Percentiles rank a stretch among this genome's conserved stretches.
Conservation (phyloP, 2,113 vertebrate species). For the Meriones unguiculatus region DNA sequence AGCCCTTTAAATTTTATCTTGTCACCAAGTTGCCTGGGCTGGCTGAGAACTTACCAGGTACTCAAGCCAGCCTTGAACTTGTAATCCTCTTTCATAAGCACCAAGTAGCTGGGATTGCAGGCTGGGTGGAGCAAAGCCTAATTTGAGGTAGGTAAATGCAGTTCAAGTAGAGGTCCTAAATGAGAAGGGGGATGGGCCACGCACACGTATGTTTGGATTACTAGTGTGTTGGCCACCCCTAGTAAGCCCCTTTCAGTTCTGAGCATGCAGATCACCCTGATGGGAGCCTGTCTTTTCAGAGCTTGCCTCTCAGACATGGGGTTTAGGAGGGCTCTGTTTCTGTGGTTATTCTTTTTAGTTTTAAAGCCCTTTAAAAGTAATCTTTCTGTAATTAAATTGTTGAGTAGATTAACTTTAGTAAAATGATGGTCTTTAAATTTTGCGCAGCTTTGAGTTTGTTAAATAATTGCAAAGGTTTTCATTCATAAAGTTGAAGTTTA, state of each 20-base stretch:
- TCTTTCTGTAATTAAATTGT: conserved; percentile 73
- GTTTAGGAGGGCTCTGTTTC: neutral
- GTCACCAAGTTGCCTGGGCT: neutral
- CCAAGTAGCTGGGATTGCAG: neutral
- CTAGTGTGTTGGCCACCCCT: neutral
- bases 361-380: conserved; percentile 65
- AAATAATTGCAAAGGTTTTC: conserved; percentile 65
- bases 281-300: conserved; percentile 14
- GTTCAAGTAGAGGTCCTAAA: neutral
- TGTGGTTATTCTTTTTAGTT: conserved; percentile 71
- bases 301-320: neutral
- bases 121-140: neutral
- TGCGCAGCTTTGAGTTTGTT: conserved; percentile 69
- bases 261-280: neutral
- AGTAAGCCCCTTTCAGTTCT: neutral
- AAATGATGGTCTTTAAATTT: conserved; percentile 67
- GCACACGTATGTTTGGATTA: neutral
- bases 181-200: neutral
- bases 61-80: neutral
- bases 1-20: neutral
- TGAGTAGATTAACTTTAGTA: conserved; percentile 67
- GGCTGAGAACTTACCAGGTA: neutral
- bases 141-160: neutral
- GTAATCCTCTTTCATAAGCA: neutral
- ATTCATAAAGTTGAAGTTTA: conserved; percentile 76